Evolutionary conservation across 2,113 vertebrate species (phyloP).

Genomic region (Triplophysa tibetana): DNA sequence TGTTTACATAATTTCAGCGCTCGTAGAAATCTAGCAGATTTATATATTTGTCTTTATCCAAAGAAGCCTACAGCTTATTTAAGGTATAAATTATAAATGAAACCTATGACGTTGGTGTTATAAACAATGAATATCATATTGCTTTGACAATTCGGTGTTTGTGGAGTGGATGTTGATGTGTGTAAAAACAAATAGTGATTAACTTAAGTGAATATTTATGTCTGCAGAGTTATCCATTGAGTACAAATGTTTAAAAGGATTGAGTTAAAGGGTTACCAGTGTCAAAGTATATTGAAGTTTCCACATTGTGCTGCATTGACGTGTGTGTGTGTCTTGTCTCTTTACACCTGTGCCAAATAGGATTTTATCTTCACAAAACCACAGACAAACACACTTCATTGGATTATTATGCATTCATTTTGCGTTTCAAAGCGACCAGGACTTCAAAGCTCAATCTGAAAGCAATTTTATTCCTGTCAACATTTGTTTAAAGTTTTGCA

Average conservation of each 20-base stretch:
- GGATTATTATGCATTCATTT: background rate
- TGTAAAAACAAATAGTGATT: no score
- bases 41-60: background rate
- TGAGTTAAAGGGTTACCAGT: no score
- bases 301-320: no score
- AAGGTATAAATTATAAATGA: background rate
- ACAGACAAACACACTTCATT: background rate
- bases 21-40: background rate
- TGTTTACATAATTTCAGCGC: conserved; percentile 25
- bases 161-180: background rate
- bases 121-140: background rate
- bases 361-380: no score
- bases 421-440: background rate
- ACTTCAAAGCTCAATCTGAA: background rate
- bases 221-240: no score
- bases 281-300: no score
- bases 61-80: background rate
- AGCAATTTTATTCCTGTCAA: background rate
- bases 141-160: conserved; percentile 2
- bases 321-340: no score
- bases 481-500: conserved; percentile 5
- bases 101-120: background rate
- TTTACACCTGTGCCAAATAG: no score
- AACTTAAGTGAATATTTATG: no score
- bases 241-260: no score